Conservation (phyloP, 1,140 invertebrate genomes). For the Ctenoplectra terminalis region DNA sequence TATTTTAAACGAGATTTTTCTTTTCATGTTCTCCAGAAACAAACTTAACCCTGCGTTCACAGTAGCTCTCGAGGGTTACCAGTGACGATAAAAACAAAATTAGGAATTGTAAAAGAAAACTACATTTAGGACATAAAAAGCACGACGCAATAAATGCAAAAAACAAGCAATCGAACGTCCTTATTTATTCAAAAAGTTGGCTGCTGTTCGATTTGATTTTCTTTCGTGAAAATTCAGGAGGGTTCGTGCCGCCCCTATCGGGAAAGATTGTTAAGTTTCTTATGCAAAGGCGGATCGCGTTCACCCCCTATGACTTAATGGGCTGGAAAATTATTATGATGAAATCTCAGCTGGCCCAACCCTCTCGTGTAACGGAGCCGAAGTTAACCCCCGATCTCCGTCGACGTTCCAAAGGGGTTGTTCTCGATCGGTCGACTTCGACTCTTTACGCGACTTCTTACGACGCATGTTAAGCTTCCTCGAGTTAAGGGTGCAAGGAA, state of each 20-base stretch:
- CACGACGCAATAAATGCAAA: not conserved
- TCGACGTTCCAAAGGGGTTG: constrained; percentile 58
- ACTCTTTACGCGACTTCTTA: constrained; percentile 55
- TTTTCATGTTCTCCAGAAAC: too few relatives aligned
- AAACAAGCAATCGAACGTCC: not conserved
- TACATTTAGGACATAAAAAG: too few relatives aligned
- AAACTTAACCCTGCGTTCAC: too few relatives aligned
- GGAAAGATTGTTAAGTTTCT: constrained; percentile 75
- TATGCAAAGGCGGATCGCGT: constrained; percentile 70
- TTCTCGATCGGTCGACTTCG: constrained; percentile 36
- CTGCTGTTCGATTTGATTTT: not conserved
- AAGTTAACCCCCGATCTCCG: constrained; percentile 59
- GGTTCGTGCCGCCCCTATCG: constrained; percentile 21
- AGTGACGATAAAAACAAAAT: too few relatives aligned
- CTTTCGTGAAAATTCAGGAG: constrained; percentile 25
- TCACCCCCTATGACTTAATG: constrained; percentile 74
- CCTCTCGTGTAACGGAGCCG: constrained; percentile 71
- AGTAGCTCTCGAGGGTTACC: too few relatives aligned
- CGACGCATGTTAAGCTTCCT: constrained; percentile 7
- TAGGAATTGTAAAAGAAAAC: not conserved
- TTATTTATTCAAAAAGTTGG: constrained; percentile 9
- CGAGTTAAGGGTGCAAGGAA: not conserved
- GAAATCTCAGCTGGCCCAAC: constrained; percentile 74
- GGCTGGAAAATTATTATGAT: constrained; percentile 80
- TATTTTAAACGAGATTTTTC: too few relatives aligned